These are phyloP conservation scores for Phoxinus phoxinus DNA, from an alignment of 2,113 vertebrate genomes.

Conservation along the genomic window DNA sequence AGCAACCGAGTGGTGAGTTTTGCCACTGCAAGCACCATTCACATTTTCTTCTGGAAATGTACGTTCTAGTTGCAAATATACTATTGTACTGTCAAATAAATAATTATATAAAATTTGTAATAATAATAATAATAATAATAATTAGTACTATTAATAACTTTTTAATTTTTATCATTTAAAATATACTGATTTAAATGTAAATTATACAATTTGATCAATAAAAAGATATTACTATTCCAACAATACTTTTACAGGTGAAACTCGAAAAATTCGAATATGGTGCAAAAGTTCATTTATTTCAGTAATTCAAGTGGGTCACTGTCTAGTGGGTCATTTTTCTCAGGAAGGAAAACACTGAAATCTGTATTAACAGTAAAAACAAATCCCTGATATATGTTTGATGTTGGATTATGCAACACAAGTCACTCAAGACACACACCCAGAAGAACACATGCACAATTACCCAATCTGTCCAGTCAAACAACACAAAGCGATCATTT, in stretches of 20 bases:
- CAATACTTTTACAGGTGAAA: no score
- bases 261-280: no score
- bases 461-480: neutral
- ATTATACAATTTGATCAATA: neutral
- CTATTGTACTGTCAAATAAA: neutral
- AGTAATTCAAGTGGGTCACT: no score
- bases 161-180: no score
- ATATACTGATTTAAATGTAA: no score
- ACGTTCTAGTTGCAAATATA: no score
- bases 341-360: neutral
- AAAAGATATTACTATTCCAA: neutral
- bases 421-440: neutral
- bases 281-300: no score
- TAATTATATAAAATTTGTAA: neutral
- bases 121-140: neutral
- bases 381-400: neutral
- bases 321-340: neutral
- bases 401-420: constrained; percentile 1
- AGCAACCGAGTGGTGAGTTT: no score
- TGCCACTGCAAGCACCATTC: no score
- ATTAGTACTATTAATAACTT: no score
- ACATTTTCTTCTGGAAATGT: no score
- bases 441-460: constrained; percentile 14
- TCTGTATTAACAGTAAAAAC: neutral
- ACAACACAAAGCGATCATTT: neutral